These are phyloP conservation scores for Ornithorhynchus anatinus DNA, from an alignment of 2,113 vertebrate genomes.

Conservation along the genomic window DNA sequence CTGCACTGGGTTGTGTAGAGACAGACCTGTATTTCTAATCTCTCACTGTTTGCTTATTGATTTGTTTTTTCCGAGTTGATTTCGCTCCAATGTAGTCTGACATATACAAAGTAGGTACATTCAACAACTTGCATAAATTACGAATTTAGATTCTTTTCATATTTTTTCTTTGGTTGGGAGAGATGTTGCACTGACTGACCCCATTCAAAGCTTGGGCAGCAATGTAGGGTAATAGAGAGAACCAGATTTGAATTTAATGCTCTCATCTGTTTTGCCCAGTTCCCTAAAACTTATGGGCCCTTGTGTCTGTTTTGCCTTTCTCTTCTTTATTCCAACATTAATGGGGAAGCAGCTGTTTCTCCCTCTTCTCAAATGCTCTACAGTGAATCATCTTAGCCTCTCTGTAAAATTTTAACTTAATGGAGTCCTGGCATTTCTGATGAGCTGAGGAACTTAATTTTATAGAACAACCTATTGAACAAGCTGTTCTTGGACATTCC, in stretches of 20 bases:
- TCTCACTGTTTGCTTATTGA: background rate
- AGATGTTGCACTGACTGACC: no score
- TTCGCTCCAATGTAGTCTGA: background rate
- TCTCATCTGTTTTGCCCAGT: constrained; percentile 8
- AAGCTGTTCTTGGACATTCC: constrained; percentile 88
- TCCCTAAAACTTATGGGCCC: constrained; percentile 17
- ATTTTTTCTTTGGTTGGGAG: no score
- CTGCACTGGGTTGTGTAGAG: no score
- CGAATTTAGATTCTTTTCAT: no score
- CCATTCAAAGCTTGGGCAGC: no score
- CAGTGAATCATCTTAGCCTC: constrained; percentile 81
- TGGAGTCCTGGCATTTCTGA: constrained; percentile 87
- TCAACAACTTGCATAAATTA: no score
- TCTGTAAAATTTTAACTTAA: constrained; percentile 84
- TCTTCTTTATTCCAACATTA: constrained; percentile 56
- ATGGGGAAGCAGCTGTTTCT: constrained; percentile 75
- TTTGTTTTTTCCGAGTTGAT: constrained; percentile 6
- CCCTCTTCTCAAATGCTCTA: constrained; percentile 62
- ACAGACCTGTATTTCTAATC: no score
- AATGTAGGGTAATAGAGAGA: no score
- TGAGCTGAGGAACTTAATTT: constrained; percentile 84
- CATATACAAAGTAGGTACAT: background rate
- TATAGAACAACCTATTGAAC: constrained; percentile 87
- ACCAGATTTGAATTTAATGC: background rate
- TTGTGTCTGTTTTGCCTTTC: constrained; percentile 46